Evolutionary conservation across 2,888 invertebrate genomes (phyloP), one percentile per base, ranked within the genome.

Genomic region (Chymomyza fuscimana): DNA sequence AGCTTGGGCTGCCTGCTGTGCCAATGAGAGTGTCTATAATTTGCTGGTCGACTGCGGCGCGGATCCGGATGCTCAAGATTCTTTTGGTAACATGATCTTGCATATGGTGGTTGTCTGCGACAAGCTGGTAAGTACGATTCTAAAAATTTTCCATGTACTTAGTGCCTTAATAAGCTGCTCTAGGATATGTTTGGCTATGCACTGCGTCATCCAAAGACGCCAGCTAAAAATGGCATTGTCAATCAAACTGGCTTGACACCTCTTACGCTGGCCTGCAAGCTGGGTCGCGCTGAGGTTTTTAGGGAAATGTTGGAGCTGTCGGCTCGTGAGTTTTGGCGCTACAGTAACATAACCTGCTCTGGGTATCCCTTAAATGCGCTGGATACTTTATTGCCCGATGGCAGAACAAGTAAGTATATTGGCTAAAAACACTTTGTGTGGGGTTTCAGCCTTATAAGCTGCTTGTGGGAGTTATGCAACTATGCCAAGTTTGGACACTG

Each of bases 101-200:
- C 99, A 99, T 91, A 99, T 99, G 98, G 98, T 99, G 51, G 99
- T 99, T 52, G 98, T 99, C 72, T 96, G 97, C 90, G 98, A 99
- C 92, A 98, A 99, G 92, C 93, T 98, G 93, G 98, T 98, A 92
- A 92, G 93, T 25, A 15, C 32, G 9, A 32, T 9, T 51, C 5
- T 29, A 29, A 25, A 22, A 64, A 40, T 25, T 16, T 3, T 10
- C 0, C 54, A 22, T 10, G 22, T 51, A 51, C 4, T 63, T 16
- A 10, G 15, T 12, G n/a, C 29, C 5, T 32, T 15, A 15, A n/a
- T 4, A 32, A 22, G 1, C 52, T 78, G 70, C 85, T 90, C 77
- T 90, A 98, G 98, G 97, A 98, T 88, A 99, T 99, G 99, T 99
- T 99, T 90, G 98, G 98, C 36, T 99, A 99, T 92, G 99, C 99